Evolutionary conservation across 2,888 invertebrate species (phyloP).

Genomic region (Pandemis corylana): DNA sequence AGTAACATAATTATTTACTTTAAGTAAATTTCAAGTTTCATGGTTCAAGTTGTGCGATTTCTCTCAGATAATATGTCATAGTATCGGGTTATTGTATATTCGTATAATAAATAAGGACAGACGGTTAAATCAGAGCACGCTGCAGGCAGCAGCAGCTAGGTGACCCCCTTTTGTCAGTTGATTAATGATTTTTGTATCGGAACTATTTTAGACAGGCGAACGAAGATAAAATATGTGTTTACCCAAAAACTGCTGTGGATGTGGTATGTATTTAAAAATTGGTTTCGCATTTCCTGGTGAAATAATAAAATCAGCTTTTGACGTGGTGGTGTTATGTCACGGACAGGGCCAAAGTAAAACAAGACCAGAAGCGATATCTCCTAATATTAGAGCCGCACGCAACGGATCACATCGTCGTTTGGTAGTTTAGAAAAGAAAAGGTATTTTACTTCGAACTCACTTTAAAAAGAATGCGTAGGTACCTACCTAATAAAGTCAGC

Average conservation of each 20-base stretch:
- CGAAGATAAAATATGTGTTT: constrained; percentile 17
- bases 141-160: constrained; percentile 3
- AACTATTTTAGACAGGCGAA: constrained; percentile 5
- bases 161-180: constrained; percentile 19
- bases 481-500: no score
- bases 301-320: not conserved
- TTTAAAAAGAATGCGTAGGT: no score
- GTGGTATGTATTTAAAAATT: not conserved
- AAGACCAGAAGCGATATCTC: not conserved
- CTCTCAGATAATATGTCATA: no score
- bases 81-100: no score
- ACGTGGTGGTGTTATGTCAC: not conserved
- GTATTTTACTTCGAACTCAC: no score
- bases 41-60: no score
- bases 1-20: no score
- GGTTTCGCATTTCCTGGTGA: not conserved
- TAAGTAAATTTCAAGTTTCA: no score
- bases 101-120: no score
- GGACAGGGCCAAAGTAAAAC: not conserved
- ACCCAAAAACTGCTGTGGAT: constrained; percentile 1
- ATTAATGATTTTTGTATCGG: constrained; percentile 15
- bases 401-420: not conserved
- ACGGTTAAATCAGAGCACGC: not conserved
- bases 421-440: not conserved
- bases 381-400: not conserved